Percentiles rank a stretch among this genome's conserved stretches.
Conservation (phyloP, 2,113 vertebrate species). For the Mormyrus iriodes region DNA sequence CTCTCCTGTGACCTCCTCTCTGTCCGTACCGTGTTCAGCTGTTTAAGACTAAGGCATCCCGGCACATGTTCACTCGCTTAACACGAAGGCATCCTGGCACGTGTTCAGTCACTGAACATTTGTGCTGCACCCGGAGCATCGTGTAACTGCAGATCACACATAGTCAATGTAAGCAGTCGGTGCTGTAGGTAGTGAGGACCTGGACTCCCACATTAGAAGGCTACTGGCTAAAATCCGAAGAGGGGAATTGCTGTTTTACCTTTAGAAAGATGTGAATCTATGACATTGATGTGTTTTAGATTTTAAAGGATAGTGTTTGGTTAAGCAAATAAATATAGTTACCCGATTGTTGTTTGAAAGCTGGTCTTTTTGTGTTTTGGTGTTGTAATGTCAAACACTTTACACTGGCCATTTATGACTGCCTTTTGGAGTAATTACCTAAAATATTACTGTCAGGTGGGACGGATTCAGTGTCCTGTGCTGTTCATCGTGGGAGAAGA, state of each 20-base stretch:
- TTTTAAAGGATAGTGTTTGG: background rate
- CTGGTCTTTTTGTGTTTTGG: background rate
- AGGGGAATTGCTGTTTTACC: background rate
- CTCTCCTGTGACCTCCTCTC: background rate
- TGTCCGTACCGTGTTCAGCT: background rate
- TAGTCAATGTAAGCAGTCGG: background rate
- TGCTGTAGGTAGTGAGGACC: background rate
- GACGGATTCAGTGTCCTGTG: conserved; percentile 52
- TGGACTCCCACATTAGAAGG: background rate
- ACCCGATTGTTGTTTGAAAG: background rate
- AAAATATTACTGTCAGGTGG: conserved; percentile 39
- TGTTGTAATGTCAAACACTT: background rate
- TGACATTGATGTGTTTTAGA: background rate
- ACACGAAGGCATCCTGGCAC: too few relatives aligned
- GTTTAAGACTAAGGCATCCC: too few relatives aligned
- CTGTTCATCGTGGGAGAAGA: conserved; percentile 59
- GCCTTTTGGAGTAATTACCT: background rate
- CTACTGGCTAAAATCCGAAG: background rate
- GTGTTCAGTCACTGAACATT: too few relatives aligned
- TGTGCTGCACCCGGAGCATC: background rate
- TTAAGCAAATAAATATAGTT: background rate
- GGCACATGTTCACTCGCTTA: too few relatives aligned
- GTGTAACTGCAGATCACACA: background rate
- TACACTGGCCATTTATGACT: background rate
- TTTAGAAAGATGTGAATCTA: background rate